Percentiles rank a stretch among this genome's conserved stretches.
Evolutionary conservation across 2,797 vertebrate species (phyloP).

Genomic region (Urophycis tenuis): DNA sequence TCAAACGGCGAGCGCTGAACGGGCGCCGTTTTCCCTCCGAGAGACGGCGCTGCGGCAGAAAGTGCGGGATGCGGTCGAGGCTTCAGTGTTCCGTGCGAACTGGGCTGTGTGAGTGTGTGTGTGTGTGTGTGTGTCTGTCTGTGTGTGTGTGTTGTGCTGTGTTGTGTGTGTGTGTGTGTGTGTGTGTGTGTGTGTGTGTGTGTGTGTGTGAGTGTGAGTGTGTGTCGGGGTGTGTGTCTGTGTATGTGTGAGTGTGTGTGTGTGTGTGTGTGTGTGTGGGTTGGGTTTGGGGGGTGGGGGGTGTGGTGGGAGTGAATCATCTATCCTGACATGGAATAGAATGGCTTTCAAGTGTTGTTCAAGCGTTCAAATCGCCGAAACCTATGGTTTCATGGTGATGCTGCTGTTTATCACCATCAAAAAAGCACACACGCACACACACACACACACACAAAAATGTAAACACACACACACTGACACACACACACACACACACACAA

Average conservation of each 20-base stretch:
- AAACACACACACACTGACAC: neutral
- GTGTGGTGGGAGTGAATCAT: too few species aligned
- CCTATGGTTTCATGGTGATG: neutral
- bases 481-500: neutral
- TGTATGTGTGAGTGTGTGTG: too few species aligned
- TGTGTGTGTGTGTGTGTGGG: too few species aligned
- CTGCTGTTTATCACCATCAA: neutral
- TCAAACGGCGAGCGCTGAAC: neutral
- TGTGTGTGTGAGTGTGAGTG: too few species aligned
- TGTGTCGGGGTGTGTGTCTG: too few species aligned
- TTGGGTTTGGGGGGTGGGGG: too few species aligned
- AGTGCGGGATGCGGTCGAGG: neutral
- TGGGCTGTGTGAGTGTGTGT: too few species aligned
- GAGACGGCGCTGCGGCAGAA: neutral
- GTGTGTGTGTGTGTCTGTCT: too few species aligned
- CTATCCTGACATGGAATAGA: slow-evolving; percentile 6
- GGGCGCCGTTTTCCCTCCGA: neutral
- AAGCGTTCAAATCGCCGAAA: neutral
- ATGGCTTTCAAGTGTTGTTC: slow-evolving; percentile 2
- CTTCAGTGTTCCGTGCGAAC: neutral
- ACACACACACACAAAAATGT: too few species aligned
- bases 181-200: too few species aligned
- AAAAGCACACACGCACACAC: neutral
- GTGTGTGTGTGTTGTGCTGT: too few species aligned
- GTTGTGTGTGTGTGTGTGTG: too few species aligned